These are phyloP conservation scores for Lagopus leucura DNA, from an alignment of 2,113 vertebrate species.

Conservation along the genomic window DNA sequence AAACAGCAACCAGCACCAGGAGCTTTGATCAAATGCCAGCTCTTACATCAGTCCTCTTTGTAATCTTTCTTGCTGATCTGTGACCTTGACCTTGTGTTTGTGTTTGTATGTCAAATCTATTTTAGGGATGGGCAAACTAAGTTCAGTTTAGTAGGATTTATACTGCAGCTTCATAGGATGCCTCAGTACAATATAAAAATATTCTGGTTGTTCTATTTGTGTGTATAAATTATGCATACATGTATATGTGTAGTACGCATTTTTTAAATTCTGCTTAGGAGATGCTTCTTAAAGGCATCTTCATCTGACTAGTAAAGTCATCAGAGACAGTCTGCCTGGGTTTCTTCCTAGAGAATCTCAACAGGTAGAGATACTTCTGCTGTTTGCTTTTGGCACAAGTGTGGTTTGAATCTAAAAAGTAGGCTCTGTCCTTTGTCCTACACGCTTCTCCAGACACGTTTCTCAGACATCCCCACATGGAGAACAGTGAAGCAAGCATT, in stretches of 20 bases:
- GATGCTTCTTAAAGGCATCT: neutral
- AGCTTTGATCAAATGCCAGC: constrained; percentile 92
- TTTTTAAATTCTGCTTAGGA: neutral
- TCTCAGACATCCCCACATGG: rapidly evolving
- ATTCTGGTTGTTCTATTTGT: neutral
- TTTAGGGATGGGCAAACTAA: constrained; percentile 66
- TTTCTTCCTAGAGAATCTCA: neutral
- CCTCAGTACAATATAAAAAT: neutral
- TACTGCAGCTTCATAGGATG: constrained; percentile 13
- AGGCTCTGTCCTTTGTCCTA: neutral
- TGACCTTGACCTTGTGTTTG: constrained; percentile 93
- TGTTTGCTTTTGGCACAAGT: neutral
- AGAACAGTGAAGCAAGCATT: neutral
- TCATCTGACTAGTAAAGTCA: neutral
- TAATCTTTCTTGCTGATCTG: constrained; percentile 81
- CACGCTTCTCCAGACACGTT: rapidly evolving
- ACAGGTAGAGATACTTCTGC: neutral
- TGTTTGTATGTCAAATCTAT: constrained; percentile 79
- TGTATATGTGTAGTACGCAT: neutral
- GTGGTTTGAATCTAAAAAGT: neutral
- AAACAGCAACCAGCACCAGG: constrained; percentile 52
- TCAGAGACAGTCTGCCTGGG: neutral
- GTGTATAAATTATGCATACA: neutral
- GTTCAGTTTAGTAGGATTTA: constrained; percentile 70
- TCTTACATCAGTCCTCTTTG: constrained; percentile 86